These are phyloP conservation scores for Caenorhabditis briggsae DNA, from an alignment of 1,140 invertebrate species.

Conservation along the genomic window DNA sequence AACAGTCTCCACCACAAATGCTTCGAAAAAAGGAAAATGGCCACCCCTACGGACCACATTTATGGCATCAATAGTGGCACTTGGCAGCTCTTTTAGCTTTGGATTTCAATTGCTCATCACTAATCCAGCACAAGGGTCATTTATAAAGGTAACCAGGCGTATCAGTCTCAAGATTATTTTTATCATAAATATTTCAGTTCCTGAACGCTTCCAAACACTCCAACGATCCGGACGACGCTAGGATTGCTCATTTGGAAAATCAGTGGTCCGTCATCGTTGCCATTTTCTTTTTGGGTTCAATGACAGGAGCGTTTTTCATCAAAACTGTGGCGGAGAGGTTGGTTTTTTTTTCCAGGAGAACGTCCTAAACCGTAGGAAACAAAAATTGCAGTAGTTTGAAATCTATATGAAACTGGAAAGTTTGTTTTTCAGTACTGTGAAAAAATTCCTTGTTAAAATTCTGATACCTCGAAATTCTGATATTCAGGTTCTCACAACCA, in stretches of 20 bases:
- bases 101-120: conserved; percentile 31
- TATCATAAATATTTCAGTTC: conserved; percentile 30
- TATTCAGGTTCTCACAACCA: too few species aligned
- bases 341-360: too few species aligned
- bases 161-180: too few species aligned
- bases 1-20: background rate
- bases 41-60: background rate
- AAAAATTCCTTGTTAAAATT: too few species aligned
- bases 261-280: conserved; percentile 31
- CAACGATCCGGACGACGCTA: conserved; percentile 27
- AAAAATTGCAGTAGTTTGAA: too few species aligned
- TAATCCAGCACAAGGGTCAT: conserved; percentile 33
- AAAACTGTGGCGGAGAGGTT: conserved; percentile 17
- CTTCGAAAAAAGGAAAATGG: background rate
- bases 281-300: conserved; percentile 38
- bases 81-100: conserved; percentile 23
- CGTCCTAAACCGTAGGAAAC: too few species aligned
- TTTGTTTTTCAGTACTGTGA: too few species aligned
- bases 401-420: too few species aligned
- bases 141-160: conserved; percentile 40
- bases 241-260: conserved; percentile 1
- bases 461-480: too few species aligned
- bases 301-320: conserved; percentile 1
- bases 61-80: background rate
- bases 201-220: conserved; percentile 39